A percentile compares a stretch with the other conserved stretches of the same genome.
Conservation (phyloP, 2,797 vertebrate species). For the Gymnopithys bicolor region DNA sequence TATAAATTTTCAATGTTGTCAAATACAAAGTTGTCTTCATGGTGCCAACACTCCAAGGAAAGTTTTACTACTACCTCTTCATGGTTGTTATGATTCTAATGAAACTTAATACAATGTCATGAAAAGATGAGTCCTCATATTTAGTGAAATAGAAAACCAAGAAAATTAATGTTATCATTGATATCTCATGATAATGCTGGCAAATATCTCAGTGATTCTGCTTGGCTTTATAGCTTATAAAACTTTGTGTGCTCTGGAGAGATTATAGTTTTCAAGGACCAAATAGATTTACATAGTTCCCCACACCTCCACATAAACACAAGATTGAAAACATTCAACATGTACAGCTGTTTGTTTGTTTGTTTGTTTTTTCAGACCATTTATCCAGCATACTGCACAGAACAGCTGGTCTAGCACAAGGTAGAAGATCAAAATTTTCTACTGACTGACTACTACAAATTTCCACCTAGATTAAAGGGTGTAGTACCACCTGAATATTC, state of each 20-base stretch:
- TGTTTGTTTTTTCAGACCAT: not conserved
- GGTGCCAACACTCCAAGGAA: not conserved
- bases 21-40: not conserved
- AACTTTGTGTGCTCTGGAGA: not conserved
- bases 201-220: not conserved
- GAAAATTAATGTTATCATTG: not conserved
- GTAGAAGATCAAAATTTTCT: not conserved
- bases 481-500: not conserved
- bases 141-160: not conserved
- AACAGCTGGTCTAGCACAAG: not conserved
- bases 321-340: not conserved
- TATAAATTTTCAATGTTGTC: not conserved
- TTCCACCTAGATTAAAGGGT: not conserved
- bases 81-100: not conserved
- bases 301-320: not conserved
- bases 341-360: accelerated
- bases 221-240: not conserved
- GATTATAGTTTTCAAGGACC: not conserved
- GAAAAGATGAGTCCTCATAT: not conserved
- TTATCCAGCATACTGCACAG: not conserved
- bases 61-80: not conserved
- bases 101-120: not conserved
- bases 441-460: not conserved
- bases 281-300: not conserved
- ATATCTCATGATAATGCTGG: not conserved